These are phyloP conservation scores for Beaufortia kweichowensis DNA, from an alignment of 2,113 vertebrate genomes.

Conservation along the genomic window DNA sequence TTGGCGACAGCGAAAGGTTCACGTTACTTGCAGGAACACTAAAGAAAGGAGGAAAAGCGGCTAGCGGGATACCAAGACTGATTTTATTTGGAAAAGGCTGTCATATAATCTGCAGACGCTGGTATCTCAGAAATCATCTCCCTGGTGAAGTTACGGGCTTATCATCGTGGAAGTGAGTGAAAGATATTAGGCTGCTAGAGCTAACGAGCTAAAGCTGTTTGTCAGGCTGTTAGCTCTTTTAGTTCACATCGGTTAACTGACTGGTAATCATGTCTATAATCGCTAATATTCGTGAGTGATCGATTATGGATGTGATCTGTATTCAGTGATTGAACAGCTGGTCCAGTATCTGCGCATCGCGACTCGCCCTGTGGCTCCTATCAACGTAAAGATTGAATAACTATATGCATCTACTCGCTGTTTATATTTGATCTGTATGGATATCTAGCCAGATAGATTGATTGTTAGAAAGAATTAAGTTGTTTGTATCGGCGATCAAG, in stretches of 20 bases:
- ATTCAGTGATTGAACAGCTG: conserved; percentile 7
- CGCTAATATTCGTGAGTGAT: neutral
- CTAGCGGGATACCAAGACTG: neutral
- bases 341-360: conserved; percentile 24
- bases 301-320: conserved; percentile 1
- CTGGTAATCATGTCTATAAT: neutral
- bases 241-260: conserved; percentile 8
- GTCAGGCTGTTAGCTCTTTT: conserved; percentile 23
- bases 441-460: neutral
- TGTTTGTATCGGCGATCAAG: neutral
- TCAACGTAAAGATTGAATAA: conserved; percentile 2
- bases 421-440: neutral
- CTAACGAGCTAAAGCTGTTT: conserved; percentile 38
- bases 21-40: conserved; percentile 53
- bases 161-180: conserved; percentile 42
- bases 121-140: conserved; percentile 13
- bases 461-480: neutral
- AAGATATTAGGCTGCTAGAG: conserved; percentile 29
- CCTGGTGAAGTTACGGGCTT: neutral
- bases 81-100: conserved; percentile 22
- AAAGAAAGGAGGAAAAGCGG: conserved; percentile 52
- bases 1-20: conserved; percentile 48
- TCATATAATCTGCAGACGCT: conserved; percentile 10
- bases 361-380: conserved; percentile 1
- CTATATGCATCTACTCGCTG: neutral